Conservation (phyloP, 2,888 invertebrate species). For the Orgyia antiqua region DNA sequence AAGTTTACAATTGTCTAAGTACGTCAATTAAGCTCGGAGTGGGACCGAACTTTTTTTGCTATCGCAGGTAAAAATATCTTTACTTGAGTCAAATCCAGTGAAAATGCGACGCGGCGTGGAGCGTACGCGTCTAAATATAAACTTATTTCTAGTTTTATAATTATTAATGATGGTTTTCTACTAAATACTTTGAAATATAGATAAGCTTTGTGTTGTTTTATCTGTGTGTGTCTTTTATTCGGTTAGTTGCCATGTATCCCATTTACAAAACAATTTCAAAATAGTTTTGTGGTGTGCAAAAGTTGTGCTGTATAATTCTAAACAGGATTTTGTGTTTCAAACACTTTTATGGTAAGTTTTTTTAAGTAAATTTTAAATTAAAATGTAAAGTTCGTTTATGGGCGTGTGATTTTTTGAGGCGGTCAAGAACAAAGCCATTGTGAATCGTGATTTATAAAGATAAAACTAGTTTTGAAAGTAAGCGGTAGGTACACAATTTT, state of each 20-base stretch:
- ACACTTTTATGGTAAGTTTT: slow-evolving; percentile 52
- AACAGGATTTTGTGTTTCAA: slow-evolving; percentile 47
- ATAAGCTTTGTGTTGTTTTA: slow-evolving; percentile 14
- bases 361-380: too few species aligned
- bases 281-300: slow-evolving; percentile 47
- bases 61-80: slow-evolving; percentile 73
- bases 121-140: slow-evolving; percentile 31
- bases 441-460: slow-evolving; percentile 12
- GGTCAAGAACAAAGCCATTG: slow-evolving; percentile 48
- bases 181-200: slow-evolving; percentile 21
- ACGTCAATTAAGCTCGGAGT: slow-evolving; percentile 31
- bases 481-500: slow-evolving; percentile 39
- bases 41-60: slow-evolving; percentile 58
- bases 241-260: slow-evolving; percentile 30
- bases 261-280: slow-evolving; percentile 30
- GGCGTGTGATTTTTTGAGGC: slow-evolving; percentile 20
- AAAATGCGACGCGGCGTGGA: slow-evolving; percentile 49
- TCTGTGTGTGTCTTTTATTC: slow-evolving; percentile 30
- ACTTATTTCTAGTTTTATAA: slow-evolving; percentile 18
- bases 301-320: slow-evolving; percentile 36
- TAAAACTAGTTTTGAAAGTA: slow-evolving; percentile 58
- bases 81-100: slow-evolving; percentile 51
- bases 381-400: slow-evolving; percentile 5
- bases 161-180: slow-evolving; percentile 23
- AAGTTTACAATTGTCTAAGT: slow-evolving; percentile 17